Evolutionary conservation across 2,797 vertebrate genomes (phyloP).

Genomic region (Leptatherina wallacei): DNA sequence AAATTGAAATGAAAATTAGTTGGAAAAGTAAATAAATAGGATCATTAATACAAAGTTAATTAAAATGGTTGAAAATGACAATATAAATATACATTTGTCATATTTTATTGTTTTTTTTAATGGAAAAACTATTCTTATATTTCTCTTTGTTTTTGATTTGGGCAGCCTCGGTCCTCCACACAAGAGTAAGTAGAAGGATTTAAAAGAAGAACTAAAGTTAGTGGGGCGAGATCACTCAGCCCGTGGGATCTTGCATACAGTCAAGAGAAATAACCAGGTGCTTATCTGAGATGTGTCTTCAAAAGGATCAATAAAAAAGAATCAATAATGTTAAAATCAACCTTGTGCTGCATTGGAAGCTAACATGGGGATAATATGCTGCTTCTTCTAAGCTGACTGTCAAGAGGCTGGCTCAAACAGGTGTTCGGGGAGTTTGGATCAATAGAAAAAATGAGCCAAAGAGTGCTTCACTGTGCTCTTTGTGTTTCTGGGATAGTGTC

Average conservation of each 20-base stretch:
- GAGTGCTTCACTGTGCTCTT: slow-evolving; percentile 14
- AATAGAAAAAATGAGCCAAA: slow-evolving; percentile 31
- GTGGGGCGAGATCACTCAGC: background rate
- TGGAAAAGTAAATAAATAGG: too few relatives aligned
- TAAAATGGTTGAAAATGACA: too few relatives aligned
- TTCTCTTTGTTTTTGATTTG: too few relatives aligned
- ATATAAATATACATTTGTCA: too few relatives aligned
- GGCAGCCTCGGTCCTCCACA: too few relatives aligned
- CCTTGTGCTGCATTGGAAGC: slow-evolving; percentile 11
- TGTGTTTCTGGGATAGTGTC: slow-evolving; percentile 1
- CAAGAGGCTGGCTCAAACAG: slow-evolving; percentile 14
- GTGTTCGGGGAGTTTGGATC: slow-evolving; percentile 33
- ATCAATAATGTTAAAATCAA: slow-evolving; percentile 54
- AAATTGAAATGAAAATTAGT: too few relatives aligned
- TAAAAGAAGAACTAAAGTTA: background rate
- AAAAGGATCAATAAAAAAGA: slow-evolving; percentile 32
- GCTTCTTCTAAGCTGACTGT: slow-evolving; percentile 26
- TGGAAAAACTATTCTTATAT: too few relatives aligned
- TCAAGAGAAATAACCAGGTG: slow-evolving; percentile 6
- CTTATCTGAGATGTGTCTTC: slow-evolving; percentile 6
- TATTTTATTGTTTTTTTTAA: too few relatives aligned
- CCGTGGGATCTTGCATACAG: background rate
- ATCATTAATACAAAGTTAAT: too few relatives aligned
- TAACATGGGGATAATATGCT: slow-evolving; percentile 13
- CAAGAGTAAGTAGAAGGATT: background rate